Conservation (phyloP, 2,797 vertebrate species). For the Apogon hyalosoma region DNA sequence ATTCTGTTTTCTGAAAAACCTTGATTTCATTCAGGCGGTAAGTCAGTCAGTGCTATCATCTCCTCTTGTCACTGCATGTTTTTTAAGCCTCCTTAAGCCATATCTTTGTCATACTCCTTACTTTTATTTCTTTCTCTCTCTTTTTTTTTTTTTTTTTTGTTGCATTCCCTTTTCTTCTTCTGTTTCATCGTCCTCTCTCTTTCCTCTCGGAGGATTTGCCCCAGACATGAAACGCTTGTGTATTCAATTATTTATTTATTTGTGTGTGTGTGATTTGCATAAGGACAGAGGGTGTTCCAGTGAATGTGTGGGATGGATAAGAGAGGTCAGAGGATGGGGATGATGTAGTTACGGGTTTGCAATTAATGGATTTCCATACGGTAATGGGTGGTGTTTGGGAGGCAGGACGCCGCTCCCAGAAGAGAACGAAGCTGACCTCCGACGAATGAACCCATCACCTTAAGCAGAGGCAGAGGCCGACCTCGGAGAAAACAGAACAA, state of each 20-base stretch:
- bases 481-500: constrained; percentile 67
- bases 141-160: constrained; percentile 9
- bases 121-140: constrained; percentile 7
- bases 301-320: constrained; percentile 30
- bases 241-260: constrained; percentile 61
- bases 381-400: constrained; percentile 78
- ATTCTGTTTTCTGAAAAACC: constrained; percentile 71
- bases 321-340: constrained; percentile 68
- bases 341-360: constrained; percentile 71
- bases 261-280: constrained; percentile 15
- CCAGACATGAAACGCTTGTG: constrained; percentile 48
- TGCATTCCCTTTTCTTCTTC: constrained; percentile 22
- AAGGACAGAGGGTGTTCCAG: not conserved
- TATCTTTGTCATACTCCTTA: constrained; percentile 29
- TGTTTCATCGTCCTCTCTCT: constrained; percentile 27
- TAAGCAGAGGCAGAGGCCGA: constrained; percentile 58
- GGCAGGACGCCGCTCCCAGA: constrained; percentile 63
- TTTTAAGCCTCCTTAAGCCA: constrained; percentile 62
- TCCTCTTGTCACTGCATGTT: constrained; percentile 57
- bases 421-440: constrained; percentile 71
- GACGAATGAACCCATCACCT: constrained; percentile 76
- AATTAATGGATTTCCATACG: constrained; percentile 82
- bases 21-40: constrained; percentile 71
- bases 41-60: constrained; percentile 67
- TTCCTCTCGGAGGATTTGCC: constrained; percentile 58